Evolutionary conservation across 2,113 vertebrate genomes (phyloP), one percentile per base, ranked within the genome.

Genomic region (Carassius carassius): DNA sequence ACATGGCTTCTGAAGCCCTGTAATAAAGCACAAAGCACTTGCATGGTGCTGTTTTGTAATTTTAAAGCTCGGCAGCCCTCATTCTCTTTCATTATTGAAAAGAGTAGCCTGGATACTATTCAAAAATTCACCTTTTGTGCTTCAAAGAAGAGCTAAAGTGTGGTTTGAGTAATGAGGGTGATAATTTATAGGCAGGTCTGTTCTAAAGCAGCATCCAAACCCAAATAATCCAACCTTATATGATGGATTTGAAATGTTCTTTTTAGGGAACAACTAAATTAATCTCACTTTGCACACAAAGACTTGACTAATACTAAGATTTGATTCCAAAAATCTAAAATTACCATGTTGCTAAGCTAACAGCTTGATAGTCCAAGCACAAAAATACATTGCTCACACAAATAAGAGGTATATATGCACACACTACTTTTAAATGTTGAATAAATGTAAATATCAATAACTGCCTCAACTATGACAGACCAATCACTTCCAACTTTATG

Each of bases 401-500:
- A 10, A 69, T 19, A 69, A 4, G 29, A 17, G 29, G 25, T 65
- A 65, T 32, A 3, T 63, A 54, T 54, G 4, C 51, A 54, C 54
- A 29, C 62, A 13, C 19, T 56, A 58, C 56, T 35, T 35, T 67
- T 67, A 67, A 67, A 67, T 32, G 16, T 16, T 32, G 4, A 67
- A 67, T 32, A 67, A 35, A 17, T 32, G 16, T 21, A 32, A 32
- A 32, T 67, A 65, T 8, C 29, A 17, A 67, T 32, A 67, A 67
- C 6, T 17, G 5, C 13, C 25, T 65, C 25, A 65, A 16, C 13
- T 65, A 23, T 29, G n/a, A 17, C 12, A 65, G 12, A 63, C 23
- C 62, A 63, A 82, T 58, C 80, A 72, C 47, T 82, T 58, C 67
- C 67, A 72, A 72, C 65, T 72, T 72, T 58, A 72, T 21, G 80